Percentiles rank a stretch among this genome's conserved stretches.
phyloP scores from a whole-genome alignment of 2,113 vertebrate species.

The Sarotherodon lohbergeri region DNA sequence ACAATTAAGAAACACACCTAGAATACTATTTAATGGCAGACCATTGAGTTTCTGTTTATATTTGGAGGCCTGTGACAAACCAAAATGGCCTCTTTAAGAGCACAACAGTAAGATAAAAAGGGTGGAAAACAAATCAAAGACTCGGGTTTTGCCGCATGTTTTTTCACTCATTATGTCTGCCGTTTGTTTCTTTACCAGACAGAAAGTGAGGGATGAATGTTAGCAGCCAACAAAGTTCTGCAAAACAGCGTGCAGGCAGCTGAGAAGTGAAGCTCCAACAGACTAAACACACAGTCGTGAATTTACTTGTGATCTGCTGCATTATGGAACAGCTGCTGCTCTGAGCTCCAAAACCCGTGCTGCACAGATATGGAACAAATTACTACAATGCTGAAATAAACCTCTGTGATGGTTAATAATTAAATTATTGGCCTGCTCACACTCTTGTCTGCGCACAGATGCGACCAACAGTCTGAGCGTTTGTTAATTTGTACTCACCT shows the following conservation, averaged over 20 bases:
- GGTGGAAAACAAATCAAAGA: background rate
- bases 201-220: background rate
- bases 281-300: background rate
- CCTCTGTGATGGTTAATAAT: slow-evolving; percentile 20
- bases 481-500: slow-evolving; percentile 60
- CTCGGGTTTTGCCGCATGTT: background rate
- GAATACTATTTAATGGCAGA: background rate
- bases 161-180: background rate
- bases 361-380: slow-evolving; percentile 3
- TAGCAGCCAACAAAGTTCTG: background rate
- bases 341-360: background rate
- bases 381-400: background rate
- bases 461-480: slow-evolving; percentile 22
- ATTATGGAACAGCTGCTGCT: background rate
- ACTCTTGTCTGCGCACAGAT: slow-evolving; percentile 14
- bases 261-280: background rate
- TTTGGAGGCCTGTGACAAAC: background rate
- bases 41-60: background rate
- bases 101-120: background rate
- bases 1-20: background rate
- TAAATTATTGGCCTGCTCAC: slow-evolving; percentile 17
- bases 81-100: background rate
- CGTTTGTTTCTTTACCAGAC: background rate
- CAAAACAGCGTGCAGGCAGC: background rate
- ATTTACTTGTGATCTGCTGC: background rate